Percentiles rank a stretch among this genome's conserved stretches.
Evolutionary conservation across 2,797 vertebrate species (phyloP).

Genomic region (Cynopterus sphinx): DNA sequence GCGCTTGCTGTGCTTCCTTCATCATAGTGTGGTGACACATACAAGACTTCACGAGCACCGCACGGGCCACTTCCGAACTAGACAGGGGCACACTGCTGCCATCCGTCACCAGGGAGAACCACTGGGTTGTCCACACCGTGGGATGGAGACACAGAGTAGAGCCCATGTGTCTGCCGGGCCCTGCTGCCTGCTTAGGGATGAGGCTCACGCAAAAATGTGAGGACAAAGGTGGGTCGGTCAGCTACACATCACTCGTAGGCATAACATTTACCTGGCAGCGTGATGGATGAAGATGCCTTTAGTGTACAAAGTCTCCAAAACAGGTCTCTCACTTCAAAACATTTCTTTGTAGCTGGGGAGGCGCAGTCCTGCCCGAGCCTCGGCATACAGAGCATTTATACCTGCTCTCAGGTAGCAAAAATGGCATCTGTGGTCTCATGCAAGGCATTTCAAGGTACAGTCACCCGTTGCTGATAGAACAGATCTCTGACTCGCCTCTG

Average conservation of each 20-base stretch:
- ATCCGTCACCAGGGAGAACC: neutral
- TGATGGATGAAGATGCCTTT: neutral
- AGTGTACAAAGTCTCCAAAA: neutral
- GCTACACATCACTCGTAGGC: neutral
- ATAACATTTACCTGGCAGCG: neutral
- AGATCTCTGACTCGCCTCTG: neutral
- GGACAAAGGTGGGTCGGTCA: neutral
- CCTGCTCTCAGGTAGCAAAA: neutral
- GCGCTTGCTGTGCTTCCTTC: too few species aligned
- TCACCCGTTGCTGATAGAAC: neutral
- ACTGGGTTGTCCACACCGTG: too few species aligned
- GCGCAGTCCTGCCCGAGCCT: neutral
- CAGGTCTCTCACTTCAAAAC: neutral
- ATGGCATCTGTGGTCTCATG: neutral
- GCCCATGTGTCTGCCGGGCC: too few species aligned
- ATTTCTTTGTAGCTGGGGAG: neutral
- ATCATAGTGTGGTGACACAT: too few species aligned
- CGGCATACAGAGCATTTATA: neutral
- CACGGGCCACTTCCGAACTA: neutral
- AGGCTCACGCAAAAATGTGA: neutral
- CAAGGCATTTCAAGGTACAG: neutral
- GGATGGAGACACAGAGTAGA: neutral
- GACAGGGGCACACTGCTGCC: neutral
- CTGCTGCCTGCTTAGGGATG: neutral
- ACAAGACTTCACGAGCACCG: too few species aligned